phyloP scores from a whole-genome alignment of 2,888 invertebrate genomes.

The Sarcophaga caerulescens region DNA sequence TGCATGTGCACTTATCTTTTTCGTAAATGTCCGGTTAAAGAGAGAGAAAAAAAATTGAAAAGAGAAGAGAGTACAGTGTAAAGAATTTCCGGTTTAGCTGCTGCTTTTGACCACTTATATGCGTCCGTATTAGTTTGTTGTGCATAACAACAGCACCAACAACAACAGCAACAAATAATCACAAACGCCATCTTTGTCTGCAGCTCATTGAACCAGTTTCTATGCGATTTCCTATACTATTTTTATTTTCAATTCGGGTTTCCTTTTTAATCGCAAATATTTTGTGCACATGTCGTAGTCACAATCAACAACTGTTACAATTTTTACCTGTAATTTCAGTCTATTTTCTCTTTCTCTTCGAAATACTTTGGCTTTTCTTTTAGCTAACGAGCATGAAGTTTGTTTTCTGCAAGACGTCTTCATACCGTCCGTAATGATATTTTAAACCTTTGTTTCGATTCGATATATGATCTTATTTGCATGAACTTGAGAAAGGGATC shows the following conservation, averaged over 20 bases:
- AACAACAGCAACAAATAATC: conserved; percentile 44
- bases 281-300: conserved; percentile 50
- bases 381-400: too few species aligned
- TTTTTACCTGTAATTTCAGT: background rate
- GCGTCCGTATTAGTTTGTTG: conserved; percentile 27
- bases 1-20: background rate
- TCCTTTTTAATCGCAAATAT: conserved; percentile 11
- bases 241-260: background rate
- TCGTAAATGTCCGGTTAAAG: background rate
- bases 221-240: conserved; percentile 37
- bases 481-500: too few species aligned
- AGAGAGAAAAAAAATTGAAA: background rate
- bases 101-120: conserved; percentile 24
- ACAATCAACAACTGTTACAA: conserved; percentile 36
- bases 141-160: background rate
- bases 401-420: too few species aligned
- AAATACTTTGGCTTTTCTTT: too few species aligned
- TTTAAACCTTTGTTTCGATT: too few species aligned
- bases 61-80: too few species aligned
- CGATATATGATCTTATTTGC: too few species aligned
- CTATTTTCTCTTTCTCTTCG: conserved; percentile 1
- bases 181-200: conserved; percentile 55
- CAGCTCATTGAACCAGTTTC: conserved; percentile 60
- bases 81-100: background rate
- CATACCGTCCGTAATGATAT: too few species aligned